Base-by-base conservation (phyloP, 2,888 invertebrate species). In the Yponomeuta cagnagella region DNA sequence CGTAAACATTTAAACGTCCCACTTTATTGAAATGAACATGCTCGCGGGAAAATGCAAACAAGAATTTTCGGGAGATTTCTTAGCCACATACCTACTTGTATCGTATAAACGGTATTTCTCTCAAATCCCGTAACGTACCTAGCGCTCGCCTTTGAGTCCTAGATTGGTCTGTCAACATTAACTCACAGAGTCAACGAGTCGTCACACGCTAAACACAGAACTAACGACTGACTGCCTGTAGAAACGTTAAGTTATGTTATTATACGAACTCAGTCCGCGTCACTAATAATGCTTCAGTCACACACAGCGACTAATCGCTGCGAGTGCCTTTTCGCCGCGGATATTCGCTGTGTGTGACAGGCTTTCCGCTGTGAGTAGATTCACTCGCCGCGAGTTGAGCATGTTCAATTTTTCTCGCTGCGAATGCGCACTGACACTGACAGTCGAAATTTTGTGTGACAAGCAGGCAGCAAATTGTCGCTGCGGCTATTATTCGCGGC, bases 241-340 rank as follows among this genome's bases (percentile, higher is more conserved):
- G 10, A 23, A 31, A 63, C 33, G 31, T 52, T 23, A 58, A 58
- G 58, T 58, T 69, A 30, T 58, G 12, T 68, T 48, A 48, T 68
- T 68, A 68, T 68, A 48, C 31, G 6, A 48, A 68, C 48, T 68
- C 43, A 69, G 69, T 69, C 48, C 31, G 69, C 69, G 37, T 58
- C 31, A 69, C 69, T 52, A 52, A 31, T 69, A 23, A 23, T 23
- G 23, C 23, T 23, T 23, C 23, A 0, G 23, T 23, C 23, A 23
- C 23, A 23, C 23, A 23, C 23, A 23, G 23, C 23, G 23, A 23
- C 23, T 23, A 23, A 23, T 23, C 23, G 23, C 23, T 23, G 23
- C 23, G 23, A 23, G 23, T 23, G 23, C 23, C 23, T 23, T 23
- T 23, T 23, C 23, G 23, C 23, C 23, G 23, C 23, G 23, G 23